Conservation (phyloP, 2,797 vertebrate genomes). For the Mastacembelus armatus region DNA sequence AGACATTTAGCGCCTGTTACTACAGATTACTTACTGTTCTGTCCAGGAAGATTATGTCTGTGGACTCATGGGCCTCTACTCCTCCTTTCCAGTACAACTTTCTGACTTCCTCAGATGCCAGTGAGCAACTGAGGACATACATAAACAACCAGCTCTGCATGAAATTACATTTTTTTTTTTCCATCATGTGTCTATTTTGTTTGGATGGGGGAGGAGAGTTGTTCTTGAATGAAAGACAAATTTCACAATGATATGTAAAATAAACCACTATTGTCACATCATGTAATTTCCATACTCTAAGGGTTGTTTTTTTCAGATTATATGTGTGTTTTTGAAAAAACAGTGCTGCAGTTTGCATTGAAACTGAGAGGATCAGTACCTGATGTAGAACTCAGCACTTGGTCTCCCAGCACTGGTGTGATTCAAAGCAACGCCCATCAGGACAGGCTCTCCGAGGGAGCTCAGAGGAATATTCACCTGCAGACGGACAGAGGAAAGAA, state of each 20-base stretch:
- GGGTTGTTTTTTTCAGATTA: too few relatives aligned
- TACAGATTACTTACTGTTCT: slow-evolving; percentile 71
- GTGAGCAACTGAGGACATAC: slow-evolving; percentile 82
- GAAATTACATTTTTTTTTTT: neutral
- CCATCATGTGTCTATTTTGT: neutral
- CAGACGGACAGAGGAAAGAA: neutral
- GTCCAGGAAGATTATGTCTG: slow-evolving; percentile 87
- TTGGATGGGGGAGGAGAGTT: too few relatives aligned
- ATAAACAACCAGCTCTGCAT: neutral
- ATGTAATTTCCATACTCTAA: too few relatives aligned
- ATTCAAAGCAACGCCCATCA: slow-evolving; percentile 91
- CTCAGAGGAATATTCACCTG: slow-evolving; percentile 90
- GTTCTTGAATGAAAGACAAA: too few relatives aligned
- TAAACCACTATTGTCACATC: neutral
- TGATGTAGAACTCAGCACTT: slow-evolving; percentile 91
- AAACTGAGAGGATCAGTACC: slow-evolving; percentile 79
- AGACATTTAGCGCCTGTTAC: neutral
- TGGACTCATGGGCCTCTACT: slow-evolving; percentile 90
- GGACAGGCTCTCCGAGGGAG: slow-evolving; percentile 84
- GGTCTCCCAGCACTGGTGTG: slow-evolving; percentile 90
- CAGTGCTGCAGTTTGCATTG: neutral
- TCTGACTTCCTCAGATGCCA: slow-evolving; percentile 87
- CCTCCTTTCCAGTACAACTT: slow-evolving; percentile 87
- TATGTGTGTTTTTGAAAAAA: neutral
- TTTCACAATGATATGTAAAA: too few relatives aligned